Conservation (phyloP, 2,888 invertebrate genomes). For the Thysanoteuthis rhombus region DNA sequence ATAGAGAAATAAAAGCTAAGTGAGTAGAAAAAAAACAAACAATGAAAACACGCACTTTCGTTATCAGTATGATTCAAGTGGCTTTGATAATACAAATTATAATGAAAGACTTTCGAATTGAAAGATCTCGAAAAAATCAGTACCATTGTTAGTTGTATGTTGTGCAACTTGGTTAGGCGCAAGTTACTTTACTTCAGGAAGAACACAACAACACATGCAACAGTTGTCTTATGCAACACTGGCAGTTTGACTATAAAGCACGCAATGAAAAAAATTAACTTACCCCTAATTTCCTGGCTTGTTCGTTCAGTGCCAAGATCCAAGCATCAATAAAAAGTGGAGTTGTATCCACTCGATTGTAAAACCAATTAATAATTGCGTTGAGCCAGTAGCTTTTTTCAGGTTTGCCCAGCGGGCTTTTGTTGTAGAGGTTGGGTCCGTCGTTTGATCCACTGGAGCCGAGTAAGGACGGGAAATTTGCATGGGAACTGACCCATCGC, state of each 20-base stretch:
- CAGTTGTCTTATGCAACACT: background rate
- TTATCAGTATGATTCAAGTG: too few species aligned
- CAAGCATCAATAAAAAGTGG: slow-evolving; percentile 66
- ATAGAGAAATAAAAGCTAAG: too few species aligned
- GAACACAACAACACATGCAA: background rate
- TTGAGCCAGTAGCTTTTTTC: slow-evolving; percentile 65
- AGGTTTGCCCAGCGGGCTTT: slow-evolving; percentile 38
- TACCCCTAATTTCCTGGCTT: slow-evolving; percentile 67
- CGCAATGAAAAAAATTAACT: slow-evolving; percentile 38
- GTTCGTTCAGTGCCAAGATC: slow-evolving; percentile 68
- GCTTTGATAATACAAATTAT: too few species aligned
- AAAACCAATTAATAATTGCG: slow-evolving; percentile 63
- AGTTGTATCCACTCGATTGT: slow-evolving; percentile 58
- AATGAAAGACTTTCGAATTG: too few species aligned
- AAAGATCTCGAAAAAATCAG: too few species aligned
- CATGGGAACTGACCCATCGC: background rate
- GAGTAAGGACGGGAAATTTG: background rate
- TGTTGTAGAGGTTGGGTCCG: slow-evolving; percentile 35
- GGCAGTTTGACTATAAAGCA: background rate
- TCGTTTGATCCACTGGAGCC: background rate
- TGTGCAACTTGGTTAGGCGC: too few species aligned
- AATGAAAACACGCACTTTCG: too few species aligned
- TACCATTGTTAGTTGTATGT: too few species aligned
- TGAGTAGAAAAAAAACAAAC: too few species aligned
- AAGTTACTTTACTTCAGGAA: too few species aligned